Base-by-base conservation (phyloP, 2,888 invertebrate species). In the Nomada ferruginata region DNA sequence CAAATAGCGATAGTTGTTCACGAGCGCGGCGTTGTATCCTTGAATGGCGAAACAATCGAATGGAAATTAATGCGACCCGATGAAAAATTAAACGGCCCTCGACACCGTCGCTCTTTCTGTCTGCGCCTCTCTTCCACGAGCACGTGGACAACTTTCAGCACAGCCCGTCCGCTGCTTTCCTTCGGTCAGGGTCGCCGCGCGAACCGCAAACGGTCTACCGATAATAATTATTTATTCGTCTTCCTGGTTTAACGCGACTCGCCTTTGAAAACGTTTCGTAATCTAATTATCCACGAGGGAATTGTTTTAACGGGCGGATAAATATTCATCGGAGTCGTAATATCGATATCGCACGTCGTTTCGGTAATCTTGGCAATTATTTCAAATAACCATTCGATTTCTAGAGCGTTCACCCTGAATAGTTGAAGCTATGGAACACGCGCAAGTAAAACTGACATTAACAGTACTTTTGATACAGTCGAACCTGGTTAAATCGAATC, bases 1-100 rank as follows among this genome's bases (percentile, higher is more conserved):
- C 91, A 92, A 92, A 92, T 92, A 92, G 90, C 91, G 92, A 92
- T 92, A 92, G 91, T 91, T 85, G 78, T 44, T 70, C 64, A 76
- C 68, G 64, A 59, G 64, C 59, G 75, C 52, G 75, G 73, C 85
- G 85, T 87, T 55, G 86, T 90, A 90, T 92, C 91, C 91, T 91
- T 91, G 92, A 90, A 91, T 90, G 89, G 87, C 85, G 85, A 91
- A 91, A 91, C 80, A 86, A 76, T 85, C 87, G 84, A 87, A 89
- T 86, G 88, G 86, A 85, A 90, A 85, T 79, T 85, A 84, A 87
- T 83, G 87, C 79, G 23, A 15, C 20, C 63, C 44, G 61, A 72
- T 57, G 63, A 74, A 78, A 76, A 72, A 74, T 74, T 26, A 60
- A 57, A 57, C 65, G 60, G 47, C 18, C 53, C 47, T 15, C 36